Evolutionary conservation across 2,888 invertebrate species (phyloP).

Genomic region (Microctonus hyperodae): DNA sequence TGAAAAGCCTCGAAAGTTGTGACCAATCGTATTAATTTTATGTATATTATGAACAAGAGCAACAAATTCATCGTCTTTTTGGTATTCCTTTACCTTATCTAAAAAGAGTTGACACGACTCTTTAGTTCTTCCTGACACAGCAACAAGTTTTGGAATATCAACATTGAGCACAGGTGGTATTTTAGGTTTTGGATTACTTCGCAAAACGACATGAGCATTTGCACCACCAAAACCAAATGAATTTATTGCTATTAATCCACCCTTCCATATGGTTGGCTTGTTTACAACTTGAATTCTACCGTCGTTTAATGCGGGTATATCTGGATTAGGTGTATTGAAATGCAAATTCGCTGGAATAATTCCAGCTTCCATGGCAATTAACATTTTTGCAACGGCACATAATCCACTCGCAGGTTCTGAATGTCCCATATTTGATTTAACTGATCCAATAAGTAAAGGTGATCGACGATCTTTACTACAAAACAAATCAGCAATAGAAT

Average conservation of each 20-base stretch:
- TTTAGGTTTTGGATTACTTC: slow-evolving; percentile 78
- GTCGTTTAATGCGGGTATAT: slow-evolving; percentile 89
- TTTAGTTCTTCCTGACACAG: slow-evolving; percentile 86
- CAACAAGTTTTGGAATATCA: slow-evolving; percentile 72
- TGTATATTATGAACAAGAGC: slow-evolving; percentile 80
- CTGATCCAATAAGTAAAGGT: slow-evolving; percentile 92
- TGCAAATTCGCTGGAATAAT: slow-evolving; percentile 92
- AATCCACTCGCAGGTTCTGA: slow-evolving; percentile 93
- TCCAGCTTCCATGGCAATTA: slow-evolving; percentile 92
- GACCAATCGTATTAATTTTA: slow-evolving; percentile 74
- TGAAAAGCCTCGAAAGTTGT: slow-evolving; percentile 82
- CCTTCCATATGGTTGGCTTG: slow-evolving; percentile 83
- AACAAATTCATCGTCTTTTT: slow-evolving; percentile 75
- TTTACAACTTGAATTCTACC: slow-evolving; percentile 92
- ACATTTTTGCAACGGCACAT: slow-evolving; percentile 87
- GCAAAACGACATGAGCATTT: slow-evolving; percentile 89
- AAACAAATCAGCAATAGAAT: slow-evolving; percentile 91
- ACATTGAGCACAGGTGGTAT: slow-evolving; percentile 66
- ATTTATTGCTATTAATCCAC: slow-evolving; percentile 92
- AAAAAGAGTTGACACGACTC: slow-evolving; percentile 76
- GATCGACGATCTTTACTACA: slow-evolving; percentile 76
- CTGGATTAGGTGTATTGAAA: slow-evolving; percentile 83
- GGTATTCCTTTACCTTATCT: slow-evolving; percentile 68
- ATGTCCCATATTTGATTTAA: slow-evolving; percentile 99
- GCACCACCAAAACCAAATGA: slow-evolving; percentile 99